These are phyloP conservation scores for Apostichopus japonicus DNA, from an alignment of 35 echinoderm and acorn worm genomes.

Conservation along the genomic window DNA sequence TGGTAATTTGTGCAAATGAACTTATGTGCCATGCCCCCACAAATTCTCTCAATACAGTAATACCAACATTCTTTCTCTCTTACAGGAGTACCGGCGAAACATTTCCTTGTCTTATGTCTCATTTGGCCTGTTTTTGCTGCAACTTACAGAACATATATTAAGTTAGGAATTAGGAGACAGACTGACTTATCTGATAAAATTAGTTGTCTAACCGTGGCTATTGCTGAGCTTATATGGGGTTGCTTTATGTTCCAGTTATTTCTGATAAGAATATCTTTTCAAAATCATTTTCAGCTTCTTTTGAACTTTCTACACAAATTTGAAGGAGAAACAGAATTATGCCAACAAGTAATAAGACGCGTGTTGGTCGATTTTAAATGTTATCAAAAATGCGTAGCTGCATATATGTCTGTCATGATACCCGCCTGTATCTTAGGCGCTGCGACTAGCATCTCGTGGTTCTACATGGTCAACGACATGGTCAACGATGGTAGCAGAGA, in stretches of 20 bases:
- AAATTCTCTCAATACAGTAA: too few relatives aligned
- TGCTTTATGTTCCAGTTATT: conserved; percentile 23
- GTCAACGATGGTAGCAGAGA: background rate
- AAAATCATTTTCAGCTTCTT: conserved; percentile 18
- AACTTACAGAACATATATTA: conserved; percentile 42
- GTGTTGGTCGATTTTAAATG: conserved; percentile 29
- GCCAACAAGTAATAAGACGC: conserved; percentile 5
- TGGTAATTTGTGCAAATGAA: too few relatives aligned
- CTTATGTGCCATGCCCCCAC: too few relatives aligned
- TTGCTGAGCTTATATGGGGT: conserved; percentile 23
- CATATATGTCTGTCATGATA: conserved; percentile 24
- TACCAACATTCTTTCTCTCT: background rate
- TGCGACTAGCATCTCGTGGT: conserved; percentile 16
- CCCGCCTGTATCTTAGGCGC: conserved; percentile 5
- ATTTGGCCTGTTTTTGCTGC: conserved; percentile 27
- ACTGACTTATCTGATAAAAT: background rate
- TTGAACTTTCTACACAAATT: background rate
- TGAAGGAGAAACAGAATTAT: conserved; percentile 9
- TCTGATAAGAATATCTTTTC: conserved; percentile 21
- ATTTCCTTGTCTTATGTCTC: background rate
- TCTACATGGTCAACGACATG: background rate
- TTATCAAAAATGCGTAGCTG: conserved; percentile 21
- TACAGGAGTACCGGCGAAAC: conserved; percentile 18
- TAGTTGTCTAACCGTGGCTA: background rate
- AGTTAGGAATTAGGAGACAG: background rate